These are phyloP conservation scores for Apodemus agrarius DNA, from an alignment of 2,797 vertebrate species.

Conservation along the genomic window DNA sequence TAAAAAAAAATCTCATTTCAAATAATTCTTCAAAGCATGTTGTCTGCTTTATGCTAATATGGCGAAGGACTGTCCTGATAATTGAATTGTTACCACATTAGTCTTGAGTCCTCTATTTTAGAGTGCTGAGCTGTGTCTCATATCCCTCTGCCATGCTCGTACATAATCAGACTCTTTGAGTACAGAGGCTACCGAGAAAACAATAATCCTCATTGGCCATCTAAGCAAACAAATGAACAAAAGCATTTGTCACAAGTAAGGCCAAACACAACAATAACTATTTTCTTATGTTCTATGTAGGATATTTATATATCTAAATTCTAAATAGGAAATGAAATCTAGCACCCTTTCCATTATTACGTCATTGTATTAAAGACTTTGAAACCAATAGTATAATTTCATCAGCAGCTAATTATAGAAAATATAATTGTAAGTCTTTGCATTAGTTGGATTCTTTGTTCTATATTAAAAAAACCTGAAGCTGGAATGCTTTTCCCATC, in stretches of 20 bases:
- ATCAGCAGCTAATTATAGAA: background rate
- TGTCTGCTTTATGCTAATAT: background rate
- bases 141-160: background rate
- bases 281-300: background rate
- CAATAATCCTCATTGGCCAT: background rate
- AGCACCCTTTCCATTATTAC: background rate
- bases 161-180: background rate
- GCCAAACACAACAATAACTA: background rate
- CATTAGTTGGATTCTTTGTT: background rate
- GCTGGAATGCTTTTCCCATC: background rate
- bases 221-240: background rate
- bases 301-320: background rate
- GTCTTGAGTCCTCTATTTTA: conserved; percentile 22
- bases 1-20: conserved; percentile 19
- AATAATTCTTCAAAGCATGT: conserved; percentile 29
- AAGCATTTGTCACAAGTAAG: background rate
- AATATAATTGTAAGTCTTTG: background rate
- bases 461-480: background rate
- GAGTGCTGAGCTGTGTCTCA: background rate
- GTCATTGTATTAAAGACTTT: background rate
- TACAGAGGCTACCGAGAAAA: background rate
- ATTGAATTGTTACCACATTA: background rate
- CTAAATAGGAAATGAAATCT: background rate
- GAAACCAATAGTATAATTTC: background rate
- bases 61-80: background rate